Conservation (phyloP, 1,140 invertebrate genomes). For the Nautilus pompilius region DNA sequence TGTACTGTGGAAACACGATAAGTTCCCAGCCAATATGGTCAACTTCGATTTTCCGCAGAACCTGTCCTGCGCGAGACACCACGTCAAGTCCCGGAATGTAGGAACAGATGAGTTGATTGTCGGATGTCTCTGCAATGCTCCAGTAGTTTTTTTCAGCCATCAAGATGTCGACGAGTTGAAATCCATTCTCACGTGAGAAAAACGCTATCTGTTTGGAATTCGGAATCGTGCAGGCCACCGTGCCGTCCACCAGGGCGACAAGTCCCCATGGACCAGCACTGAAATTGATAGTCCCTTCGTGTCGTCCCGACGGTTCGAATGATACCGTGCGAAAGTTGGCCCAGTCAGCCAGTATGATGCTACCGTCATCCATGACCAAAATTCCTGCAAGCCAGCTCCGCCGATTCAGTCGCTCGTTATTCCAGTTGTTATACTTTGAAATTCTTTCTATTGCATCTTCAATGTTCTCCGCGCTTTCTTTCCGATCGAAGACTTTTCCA, state of each 20-base stretch:
- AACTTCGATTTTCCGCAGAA: not conserved
- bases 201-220: not conserved
- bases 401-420: no score
- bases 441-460: no score
- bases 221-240: not conserved
- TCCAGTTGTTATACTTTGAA: no score
- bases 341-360: not conserved
- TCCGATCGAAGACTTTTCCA: no score
- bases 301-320: not conserved
- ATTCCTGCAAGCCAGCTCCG: not conserved
- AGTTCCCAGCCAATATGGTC: not conserved
- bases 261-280: not conserved
- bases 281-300: not conserved
- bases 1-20: not conserved
- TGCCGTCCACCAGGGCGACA: not conserved
- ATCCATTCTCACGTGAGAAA: not conserved
- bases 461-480: no score
- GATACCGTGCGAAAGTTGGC: not conserved
- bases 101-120: not conserved
- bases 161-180: not conserved
- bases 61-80: not conserved
- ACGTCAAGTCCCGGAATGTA: not conserved
- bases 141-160: not conserved
- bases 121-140: not conserved
- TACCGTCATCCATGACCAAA: not conserved